phyloP scores from a whole-genome alignment of 2,797 vertebrate species.

The Crenuchus spilurus region DNA sequence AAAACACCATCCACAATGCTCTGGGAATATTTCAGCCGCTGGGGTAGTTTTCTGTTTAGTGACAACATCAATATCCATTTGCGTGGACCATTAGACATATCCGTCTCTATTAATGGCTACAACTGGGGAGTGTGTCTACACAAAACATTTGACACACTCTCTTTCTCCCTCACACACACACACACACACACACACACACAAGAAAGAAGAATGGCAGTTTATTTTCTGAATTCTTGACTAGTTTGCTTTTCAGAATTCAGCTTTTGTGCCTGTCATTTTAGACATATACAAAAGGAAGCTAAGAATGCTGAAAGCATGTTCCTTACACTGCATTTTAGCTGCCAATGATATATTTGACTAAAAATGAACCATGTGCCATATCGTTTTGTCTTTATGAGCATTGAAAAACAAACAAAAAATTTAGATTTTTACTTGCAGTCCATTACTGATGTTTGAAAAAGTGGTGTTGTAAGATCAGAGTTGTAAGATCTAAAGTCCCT shows the following conservation, averaged over 20 bases:
- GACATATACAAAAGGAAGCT: too few species aligned
- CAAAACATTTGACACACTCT: not conserved
- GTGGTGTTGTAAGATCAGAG: too few species aligned
- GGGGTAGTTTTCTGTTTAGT: slow-evolving; percentile 47
- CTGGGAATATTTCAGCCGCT: slow-evolving; percentile 11
- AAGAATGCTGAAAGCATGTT: too few species aligned
- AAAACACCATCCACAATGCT: slow-evolving; percentile 21
- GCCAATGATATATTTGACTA: too few species aligned
- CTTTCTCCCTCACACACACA: not conserved
- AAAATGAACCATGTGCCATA: too few species aligned
- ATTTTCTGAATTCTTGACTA: not conserved
- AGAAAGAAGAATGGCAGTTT: not conserved
- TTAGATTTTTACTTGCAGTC: too few species aligned
- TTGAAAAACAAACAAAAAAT: too few species aligned
- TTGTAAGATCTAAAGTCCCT: too few species aligned
- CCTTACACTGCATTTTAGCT: too few species aligned
- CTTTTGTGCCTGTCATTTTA: too few species aligned
- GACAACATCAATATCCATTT: slow-evolving; percentile 71
- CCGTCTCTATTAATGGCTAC: slow-evolving; percentile 40
- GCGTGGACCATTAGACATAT: slow-evolving; percentile 69
- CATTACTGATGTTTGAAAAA: too few species aligned
- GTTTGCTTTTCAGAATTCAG: not conserved
- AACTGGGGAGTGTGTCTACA: slow-evolving; percentile 16
- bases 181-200: slow-evolving; percentile 5
- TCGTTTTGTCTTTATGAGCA: too few species aligned